Base-by-base conservation (phyloP, 2,888 invertebrate genomes). In the Lepidocyrtinus sp. region DNA sequence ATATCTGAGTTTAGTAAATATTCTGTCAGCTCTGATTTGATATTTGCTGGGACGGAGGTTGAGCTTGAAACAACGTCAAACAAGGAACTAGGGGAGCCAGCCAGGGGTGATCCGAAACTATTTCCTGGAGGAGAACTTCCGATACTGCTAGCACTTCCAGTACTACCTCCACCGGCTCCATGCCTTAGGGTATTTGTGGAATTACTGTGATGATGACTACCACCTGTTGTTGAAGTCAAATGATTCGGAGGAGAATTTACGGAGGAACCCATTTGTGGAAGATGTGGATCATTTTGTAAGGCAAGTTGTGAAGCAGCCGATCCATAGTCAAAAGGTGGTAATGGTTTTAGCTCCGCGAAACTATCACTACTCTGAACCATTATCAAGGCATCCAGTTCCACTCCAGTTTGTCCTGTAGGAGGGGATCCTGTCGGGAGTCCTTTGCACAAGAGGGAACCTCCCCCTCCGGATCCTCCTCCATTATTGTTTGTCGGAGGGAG, bases 321-420 rank as follows among this genome's bases (percentile, higher is more conserved):
- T 15, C 78, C 78, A 25, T 84, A 84, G 24, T 84, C 84, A 68
- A 96, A 95, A 2, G 96, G 96, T 2, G 96, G 96, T 86, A 96
- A 90, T 0, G 94, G 94, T 88, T 96, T 96, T 83, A 96, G 90
- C 88, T 96, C 96, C 45, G 95, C 94, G 82, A 95, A 90, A 68
- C 92, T 93, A 63, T 92, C 91, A 55, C 92, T 92, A 59, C 91
- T 90, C n/a, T 90, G 90, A 63, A 84, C 84, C 63, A 84, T 82
- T 12, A 84, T 80, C 12, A 84, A 63, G 0, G 84, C 81, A 36
- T 84, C 84, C 45, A 84, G 70, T 62, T 84, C 84, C 21, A 82
- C 82, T 12, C 78, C 78, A 21, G 71, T 64, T 50, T 65, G 70
- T 22, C 82, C 80, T 61, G 67, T 82, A 1, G 79, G 75, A 36